These are phyloP conservation scores for Zaprionus taronus DNA, from an alignment of 1,140 invertebrate species.

Conservation along the genomic window DNA sequence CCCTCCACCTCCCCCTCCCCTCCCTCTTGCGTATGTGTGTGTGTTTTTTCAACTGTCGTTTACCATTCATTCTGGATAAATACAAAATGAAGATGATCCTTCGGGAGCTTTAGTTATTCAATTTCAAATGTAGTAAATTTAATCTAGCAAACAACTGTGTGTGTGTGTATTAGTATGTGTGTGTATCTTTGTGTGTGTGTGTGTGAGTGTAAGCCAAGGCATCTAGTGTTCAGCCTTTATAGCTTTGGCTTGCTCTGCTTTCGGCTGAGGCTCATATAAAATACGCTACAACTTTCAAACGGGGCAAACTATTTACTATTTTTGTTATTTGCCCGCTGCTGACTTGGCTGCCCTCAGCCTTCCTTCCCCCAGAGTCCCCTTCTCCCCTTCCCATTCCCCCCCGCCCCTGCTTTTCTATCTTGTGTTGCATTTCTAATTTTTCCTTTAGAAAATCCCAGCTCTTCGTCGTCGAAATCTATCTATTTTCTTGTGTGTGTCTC, in stretches of 20 bases:
- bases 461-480: conserved; percentile 67
- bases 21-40: conserved; percentile 35
- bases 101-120: conserved; percentile 82
- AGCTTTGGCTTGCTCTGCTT: neutral
- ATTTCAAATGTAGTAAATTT: conserved; percentile 82
- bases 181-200: conserved; percentile 15
- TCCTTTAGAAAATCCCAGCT: conserved; percentile 52
- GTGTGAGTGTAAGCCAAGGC: conserved; percentile 24
- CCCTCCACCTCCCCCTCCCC: neutral
- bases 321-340: conserved; percentile 41
- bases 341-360: conserved; percentile 16
- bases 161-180: conserved; percentile 18
- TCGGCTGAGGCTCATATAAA: conserved; percentile 40
- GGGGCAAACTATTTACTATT: conserved; percentile 58
- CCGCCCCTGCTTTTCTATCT: neutral
- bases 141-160: conserved; percentile 72
- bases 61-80: conserved; percentile 82
- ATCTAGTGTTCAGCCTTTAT: conserved; percentile 8
- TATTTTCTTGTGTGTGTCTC: conserved; percentile 67
- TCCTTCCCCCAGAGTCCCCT: neutral
- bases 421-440: conserved; percentile 62
- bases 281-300: conserved; percentile 57
- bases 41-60: conserved; percentile 75
- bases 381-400: too few relatives aligned
- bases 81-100: conserved; percentile 83